These are phyloP conservation scores for Tiliqua scincoides DNA, from an alignment of 2,113 vertebrate genomes.

Conservation along the genomic window DNA sequence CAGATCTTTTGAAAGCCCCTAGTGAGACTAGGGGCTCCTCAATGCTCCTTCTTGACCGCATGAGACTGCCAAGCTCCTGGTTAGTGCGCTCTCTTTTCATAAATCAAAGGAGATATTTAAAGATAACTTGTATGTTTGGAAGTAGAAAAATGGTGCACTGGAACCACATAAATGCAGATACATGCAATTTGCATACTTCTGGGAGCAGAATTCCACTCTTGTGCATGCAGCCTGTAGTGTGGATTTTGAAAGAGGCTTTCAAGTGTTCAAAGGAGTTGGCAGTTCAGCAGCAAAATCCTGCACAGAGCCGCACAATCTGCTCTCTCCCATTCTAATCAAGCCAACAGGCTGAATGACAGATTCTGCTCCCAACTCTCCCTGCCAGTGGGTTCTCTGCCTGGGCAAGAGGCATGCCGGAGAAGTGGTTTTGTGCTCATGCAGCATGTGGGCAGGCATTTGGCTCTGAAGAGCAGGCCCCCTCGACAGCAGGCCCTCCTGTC, in stretches of 20 bases:
- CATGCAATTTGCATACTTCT: not conserved
- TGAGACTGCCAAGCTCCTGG: not conserved
- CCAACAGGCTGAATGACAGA: slow-evolving; percentile 23
- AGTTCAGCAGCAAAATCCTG: not conserved
- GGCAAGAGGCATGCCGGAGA: not conserved
- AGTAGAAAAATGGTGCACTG: not conserved
- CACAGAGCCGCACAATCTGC: not conserved
- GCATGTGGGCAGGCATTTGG: not conserved
- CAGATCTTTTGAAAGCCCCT: not conserved
- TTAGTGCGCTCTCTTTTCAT: not conserved
- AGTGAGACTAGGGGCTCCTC: not conserved
- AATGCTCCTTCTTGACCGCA: not conserved
- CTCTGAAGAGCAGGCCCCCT: fast-evolving
- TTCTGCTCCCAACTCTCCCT: not conserved
- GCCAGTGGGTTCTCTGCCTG: not conserved
- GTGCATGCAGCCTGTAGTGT: fast-evolving
- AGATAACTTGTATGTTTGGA: not conserved
- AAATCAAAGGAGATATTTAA: no score
- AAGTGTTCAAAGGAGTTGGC: not conserved
- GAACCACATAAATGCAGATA: not conserved
- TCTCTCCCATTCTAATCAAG: not conserved
- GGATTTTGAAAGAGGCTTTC: fast-evolving
- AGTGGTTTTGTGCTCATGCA: not conserved
- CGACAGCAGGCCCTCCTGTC: fast-evolving
- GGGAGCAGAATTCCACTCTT: not conserved